phyloP scores from a whole-genome alignment of 53 echinoderm and acorn worm genomes.

The Astropecten irregularis region DNA sequence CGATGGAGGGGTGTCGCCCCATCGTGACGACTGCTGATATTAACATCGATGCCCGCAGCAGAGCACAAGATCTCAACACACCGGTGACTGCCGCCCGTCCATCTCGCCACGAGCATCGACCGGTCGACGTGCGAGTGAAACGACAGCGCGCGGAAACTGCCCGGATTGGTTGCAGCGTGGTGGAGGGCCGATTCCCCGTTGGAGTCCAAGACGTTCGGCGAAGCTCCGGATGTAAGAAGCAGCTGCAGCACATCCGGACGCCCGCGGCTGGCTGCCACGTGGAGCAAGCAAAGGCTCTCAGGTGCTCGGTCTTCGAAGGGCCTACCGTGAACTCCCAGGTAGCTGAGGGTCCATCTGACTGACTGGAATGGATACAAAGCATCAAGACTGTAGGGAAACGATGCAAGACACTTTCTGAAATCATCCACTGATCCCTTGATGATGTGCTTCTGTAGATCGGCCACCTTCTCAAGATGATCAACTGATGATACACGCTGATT shows the following conservation, averaged over 20 bases:
- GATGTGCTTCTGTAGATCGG: slow-evolving; percentile 33
- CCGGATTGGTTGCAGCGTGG: slow-evolving; percentile 47
- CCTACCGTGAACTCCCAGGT: background rate
- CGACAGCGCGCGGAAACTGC: slow-evolving; percentile 4
- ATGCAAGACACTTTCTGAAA: background rate
- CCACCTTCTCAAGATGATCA: slow-evolving; percentile 26
- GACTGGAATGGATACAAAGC: background rate
- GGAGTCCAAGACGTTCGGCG: slow-evolving; percentile 57
- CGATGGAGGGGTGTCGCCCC: slow-evolving; percentile 57
- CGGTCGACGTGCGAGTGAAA: slow-evolving; percentile 27
- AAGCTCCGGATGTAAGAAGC: slow-evolving; percentile 56
- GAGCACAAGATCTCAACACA: slow-evolving; percentile 54
- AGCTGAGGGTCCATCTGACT: background rate
- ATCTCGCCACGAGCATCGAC: slow-evolving; percentile 11
- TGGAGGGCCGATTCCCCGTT: slow-evolving; percentile 65
- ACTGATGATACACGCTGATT: slow-evolving; percentile 16
- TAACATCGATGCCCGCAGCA: slow-evolving; percentile 28
- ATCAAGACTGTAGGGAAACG: background rate
- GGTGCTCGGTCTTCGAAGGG: background rate
- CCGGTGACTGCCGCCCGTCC: slow-evolving; percentile 20
- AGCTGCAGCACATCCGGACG: slow-evolving; percentile 31
- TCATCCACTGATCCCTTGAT: slow-evolving; percentile 4
- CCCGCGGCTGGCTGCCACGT: slow-evolving; percentile 36
- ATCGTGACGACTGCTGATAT: slow-evolving; percentile 36
- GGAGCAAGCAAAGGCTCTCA: slow-evolving; percentile 23